Conservation (phyloP, 2,113 vertebrate genomes). For the Cervus canadensis region DNA sequence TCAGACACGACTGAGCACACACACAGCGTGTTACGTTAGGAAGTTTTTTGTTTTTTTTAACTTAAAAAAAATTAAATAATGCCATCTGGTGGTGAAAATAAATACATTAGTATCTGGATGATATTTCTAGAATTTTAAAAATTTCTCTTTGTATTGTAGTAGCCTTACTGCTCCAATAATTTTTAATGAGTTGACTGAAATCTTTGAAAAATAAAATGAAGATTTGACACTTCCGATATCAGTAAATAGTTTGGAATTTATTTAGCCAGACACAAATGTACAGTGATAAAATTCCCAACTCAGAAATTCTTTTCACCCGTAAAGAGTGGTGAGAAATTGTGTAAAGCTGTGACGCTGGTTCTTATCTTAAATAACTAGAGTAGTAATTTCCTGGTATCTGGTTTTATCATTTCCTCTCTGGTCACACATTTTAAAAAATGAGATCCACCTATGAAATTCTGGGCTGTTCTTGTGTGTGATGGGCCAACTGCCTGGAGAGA, state of each 20-base stretch:
- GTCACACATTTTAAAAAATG: neutral
- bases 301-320: neutral
- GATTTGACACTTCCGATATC: neutral
- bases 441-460: neutral
- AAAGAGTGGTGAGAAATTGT: neutral
- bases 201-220: neutral
- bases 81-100: slow-evolving; percentile 78
- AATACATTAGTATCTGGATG: neutral
- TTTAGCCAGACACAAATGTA: neutral
- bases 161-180: neutral
- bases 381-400: neutral
- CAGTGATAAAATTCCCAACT: neutral
- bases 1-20: neutral
- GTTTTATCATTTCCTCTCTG: neutral
- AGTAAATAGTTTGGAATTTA: neutral
- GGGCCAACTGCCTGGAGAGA: neutral
- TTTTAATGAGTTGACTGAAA: slow-evolving; percentile 25
- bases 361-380: neutral
- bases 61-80: slow-evolving; percentile 61
- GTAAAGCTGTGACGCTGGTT: neutral
- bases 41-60: neutral
- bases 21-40: neutral
- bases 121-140: neutral
- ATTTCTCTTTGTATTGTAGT: neutral
- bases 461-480: neutral